These are phyloP conservation scores for Agrotis puta DNA, from an alignment of 2,888 invertebrate genomes.

Conservation along the genomic window DNA sequence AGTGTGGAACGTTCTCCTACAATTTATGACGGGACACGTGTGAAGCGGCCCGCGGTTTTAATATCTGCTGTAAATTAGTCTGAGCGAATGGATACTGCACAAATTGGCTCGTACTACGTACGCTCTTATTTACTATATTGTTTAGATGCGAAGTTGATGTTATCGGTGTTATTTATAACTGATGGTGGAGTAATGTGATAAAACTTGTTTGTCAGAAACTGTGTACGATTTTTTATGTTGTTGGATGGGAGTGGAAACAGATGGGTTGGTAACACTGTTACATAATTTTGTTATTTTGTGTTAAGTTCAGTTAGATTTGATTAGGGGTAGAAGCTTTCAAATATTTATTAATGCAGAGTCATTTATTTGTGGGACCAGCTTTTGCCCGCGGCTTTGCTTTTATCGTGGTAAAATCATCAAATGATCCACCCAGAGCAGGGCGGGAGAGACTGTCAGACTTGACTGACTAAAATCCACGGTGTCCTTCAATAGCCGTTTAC, in stretches of 20 bases:
- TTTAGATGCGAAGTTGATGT: constrained; percentile 63
- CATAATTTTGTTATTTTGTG: constrained; percentile 14
- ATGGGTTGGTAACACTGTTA: background rate
- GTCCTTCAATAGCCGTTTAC: too few species aligned
- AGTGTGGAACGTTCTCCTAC: constrained; percentile 58
- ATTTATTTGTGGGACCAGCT: too few species aligned
- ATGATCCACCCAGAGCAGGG: too few species aligned
- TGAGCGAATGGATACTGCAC: constrained; percentile 70
- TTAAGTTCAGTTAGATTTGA: background rate
- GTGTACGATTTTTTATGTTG: background rate
- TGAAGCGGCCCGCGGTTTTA: constrained; percentile 81
- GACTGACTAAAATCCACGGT: too few species aligned
- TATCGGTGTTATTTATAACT: constrained; percentile 47
- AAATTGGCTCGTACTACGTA: constrained; percentile 65
- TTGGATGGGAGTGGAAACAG: background rate
- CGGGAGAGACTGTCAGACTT: too few species aligned
- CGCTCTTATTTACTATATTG: constrained; percentile 64
- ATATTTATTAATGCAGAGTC: background rate
- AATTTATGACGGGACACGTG: constrained; percentile 79
- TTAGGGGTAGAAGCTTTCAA: background rate
- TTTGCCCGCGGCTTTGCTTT: background rate
- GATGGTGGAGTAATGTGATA: constrained; percentile 23
- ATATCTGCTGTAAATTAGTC: constrained; percentile 84
- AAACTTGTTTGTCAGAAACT: constrained; percentile 10
- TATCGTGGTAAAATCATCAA: too few species aligned